Evolutionary conservation across 2,113 vertebrate species (phyloP), one percentile per base, ranked within the genome.

Genomic region (Odobenus rosmarus): DNA sequence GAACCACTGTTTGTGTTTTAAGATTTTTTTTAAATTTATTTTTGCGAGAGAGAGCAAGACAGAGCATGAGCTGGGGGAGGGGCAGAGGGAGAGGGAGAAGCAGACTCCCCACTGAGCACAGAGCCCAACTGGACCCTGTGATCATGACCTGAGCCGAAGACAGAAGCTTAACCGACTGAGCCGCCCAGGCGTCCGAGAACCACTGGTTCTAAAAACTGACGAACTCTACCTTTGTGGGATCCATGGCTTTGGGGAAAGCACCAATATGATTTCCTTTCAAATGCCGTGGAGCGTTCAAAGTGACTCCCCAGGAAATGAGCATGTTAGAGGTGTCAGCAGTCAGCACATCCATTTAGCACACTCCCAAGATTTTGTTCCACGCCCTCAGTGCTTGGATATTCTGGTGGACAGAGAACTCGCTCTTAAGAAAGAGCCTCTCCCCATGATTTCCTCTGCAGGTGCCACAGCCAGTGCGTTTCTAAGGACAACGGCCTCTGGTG

Each of bases 211-310:
- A 13, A 55, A 39, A 0, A 11, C 26, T 7, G 15, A 14, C 21
- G 6, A 0, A 14, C 23, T 31, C 2, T 18, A 5, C 39, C n/a
- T 36, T 15, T 1, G 15, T 16, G 55, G 59, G n/a, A n/a, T 23
- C 53, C 28, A 0, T 0, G 21, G 13, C 14, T 12, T 42, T 82
- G 67, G 18, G 26, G 31, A 39, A 7, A 19, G 49, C 87, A 1
- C 31, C 24, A 33, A 3, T 19, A 13, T 6, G 15, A 18, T 33
- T 86, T 26, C 7, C n/a, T 39, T 67, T 74, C 61, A n/a, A 31
- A 55, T 51, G 14, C 18, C 31, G 4, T 18, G 67, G 46, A 91
- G 4, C 2, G 14, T 88, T 92, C n/a, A 10, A 11, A 24, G 14
- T 57, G 57, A 14, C 5, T 80, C 14, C 67, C 55, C 12, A 9